A percentile compares a stretch with the other conserved stretches of the same genome.
These are phyloP conservation scores for Apamea monoglypha DNA, from an alignment of 2,888 invertebrate genomes.

Conservation along the genomic window DNA sequence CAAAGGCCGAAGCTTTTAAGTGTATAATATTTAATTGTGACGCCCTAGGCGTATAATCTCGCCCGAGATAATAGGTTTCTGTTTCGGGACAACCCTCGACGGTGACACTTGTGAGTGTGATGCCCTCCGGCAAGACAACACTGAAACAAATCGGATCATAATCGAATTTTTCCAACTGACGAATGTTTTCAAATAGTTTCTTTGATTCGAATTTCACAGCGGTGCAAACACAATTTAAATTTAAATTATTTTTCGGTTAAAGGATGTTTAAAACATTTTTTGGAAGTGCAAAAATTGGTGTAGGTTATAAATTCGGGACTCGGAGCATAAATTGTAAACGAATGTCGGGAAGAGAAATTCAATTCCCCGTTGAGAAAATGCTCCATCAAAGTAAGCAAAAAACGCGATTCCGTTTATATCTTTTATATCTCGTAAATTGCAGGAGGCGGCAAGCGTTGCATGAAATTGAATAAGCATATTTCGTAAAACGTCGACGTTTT, in stretches of 20 bases:
- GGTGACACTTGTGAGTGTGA: slow-evolving; percentile 88
- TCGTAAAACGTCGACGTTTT: slow-evolving; percentile 91
- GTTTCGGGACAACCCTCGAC: slow-evolving; percentile 89
- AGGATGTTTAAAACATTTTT: slow-evolving; percentile 51
- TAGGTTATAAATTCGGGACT: slow-evolving; percentile 79
- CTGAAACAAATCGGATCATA: slow-evolving; percentile 89
- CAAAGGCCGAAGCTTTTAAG: slow-evolving; percentile 91
- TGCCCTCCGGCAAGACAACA: slow-evolving; percentile 86
- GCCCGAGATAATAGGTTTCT: slow-evolving; percentile 91
- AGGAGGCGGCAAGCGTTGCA: slow-evolving; percentile 91
- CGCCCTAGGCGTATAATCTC: slow-evolving; percentile 91
- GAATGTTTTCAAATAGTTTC: slow-evolving; percentile 77
- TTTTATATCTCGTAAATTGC: slow-evolving; percentile 91
- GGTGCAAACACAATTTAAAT: slow-evolving; percentile 52
- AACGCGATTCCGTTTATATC: slow-evolving; percentile 91
- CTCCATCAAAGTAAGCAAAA: slow-evolving; percentile 90
- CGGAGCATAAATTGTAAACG: slow-evolving; percentile 85
- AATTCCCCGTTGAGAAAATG: slow-evolving; percentile 89
- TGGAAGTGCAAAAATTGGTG: slow-evolving; percentile 66
- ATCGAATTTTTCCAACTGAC: slow-evolving; percentile 86
- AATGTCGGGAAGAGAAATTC: slow-evolving; percentile 87
- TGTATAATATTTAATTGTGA: slow-evolving; percentile 91
- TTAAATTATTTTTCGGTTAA: slow-evolving; percentile 56
- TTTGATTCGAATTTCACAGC: slow-evolving; percentile 51
- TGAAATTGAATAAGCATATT: slow-evolving; percentile 91